Evolutionary conservation across 1,140 invertebrate genomes (phyloP).

Genomic region (Tetraneura akinire): DNA sequence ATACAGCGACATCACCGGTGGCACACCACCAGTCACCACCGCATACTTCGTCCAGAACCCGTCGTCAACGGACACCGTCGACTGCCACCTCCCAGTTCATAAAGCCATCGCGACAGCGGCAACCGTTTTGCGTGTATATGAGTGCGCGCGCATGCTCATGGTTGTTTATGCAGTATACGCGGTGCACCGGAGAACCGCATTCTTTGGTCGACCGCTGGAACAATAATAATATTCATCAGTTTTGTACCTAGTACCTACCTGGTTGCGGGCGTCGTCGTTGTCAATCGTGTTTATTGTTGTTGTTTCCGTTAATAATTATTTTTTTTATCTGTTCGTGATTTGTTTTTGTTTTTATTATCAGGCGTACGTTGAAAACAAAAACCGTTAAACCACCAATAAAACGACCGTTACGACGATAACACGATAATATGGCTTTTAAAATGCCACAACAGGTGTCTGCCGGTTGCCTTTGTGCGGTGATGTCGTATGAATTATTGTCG

Average conservation of each 20-base stretch:
- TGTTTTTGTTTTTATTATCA: neutral
- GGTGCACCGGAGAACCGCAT: constrained; percentile 1
- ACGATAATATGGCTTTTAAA: constrained; percentile 4
- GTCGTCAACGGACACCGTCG: too few species aligned
- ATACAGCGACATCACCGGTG: too few species aligned
- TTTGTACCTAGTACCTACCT: neutral
- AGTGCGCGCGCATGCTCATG: neutral
- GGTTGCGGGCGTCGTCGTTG: neutral
- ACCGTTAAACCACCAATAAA: constrained; percentile 18
- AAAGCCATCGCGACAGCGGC: too few species aligned
- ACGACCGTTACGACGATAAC: constrained; percentile 26
- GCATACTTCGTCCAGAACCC: too few species aligned
- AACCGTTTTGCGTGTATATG: neutral
- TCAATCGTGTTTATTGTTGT: neutral
- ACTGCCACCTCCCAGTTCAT: too few species aligned
- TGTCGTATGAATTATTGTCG: neutral
- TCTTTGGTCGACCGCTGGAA: constrained; percentile 6
- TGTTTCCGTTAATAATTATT: neutral
- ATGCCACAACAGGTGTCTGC: constrained; percentile 16
- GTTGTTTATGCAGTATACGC: neutral
- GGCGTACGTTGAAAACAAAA: neutral
- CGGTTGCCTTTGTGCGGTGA: neutral
- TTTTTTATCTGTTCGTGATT: neutral
- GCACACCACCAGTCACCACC: neutral
- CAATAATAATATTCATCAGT: neutral